These are phyloP conservation scores for Odontamblyopus lacepedii DNA, from an alignment of 2,797 vertebrate species.

Conservation along the genomic window DNA sequence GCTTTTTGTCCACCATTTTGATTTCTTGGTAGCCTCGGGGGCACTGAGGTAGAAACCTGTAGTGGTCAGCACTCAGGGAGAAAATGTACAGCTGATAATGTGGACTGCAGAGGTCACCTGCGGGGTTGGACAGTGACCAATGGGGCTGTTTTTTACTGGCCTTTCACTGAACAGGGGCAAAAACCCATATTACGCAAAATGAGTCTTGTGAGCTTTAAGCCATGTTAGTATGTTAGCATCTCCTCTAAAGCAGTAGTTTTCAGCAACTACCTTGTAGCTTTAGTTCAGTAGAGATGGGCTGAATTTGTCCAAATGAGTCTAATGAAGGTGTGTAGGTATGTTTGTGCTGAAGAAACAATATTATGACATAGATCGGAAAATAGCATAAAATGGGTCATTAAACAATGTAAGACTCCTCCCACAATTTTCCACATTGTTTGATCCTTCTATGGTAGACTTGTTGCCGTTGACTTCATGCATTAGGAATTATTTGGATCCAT, in stretches of 20 bases:
- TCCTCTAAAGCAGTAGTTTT: too few relatives aligned
- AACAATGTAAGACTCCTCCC: neutral
- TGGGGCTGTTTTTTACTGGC: conserved; percentile 7
- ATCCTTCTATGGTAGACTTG: neutral
- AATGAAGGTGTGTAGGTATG: too few relatives aligned
- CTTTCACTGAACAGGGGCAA: conserved; percentile 15
- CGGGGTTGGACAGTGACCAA: conserved; percentile 1
- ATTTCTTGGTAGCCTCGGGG: neutral
- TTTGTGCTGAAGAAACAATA: too few relatives aligned
- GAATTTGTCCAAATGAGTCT: too few relatives aligned
- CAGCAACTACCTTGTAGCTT: too few relatives aligned
- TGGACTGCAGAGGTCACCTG: conserved; percentile 1
- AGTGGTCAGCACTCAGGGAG: neutral
- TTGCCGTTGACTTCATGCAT: conserved; percentile 7
- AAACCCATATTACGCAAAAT: neutral
- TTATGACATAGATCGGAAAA: too few relatives aligned
- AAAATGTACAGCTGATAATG: neutral
- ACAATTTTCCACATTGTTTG: conserved; percentile 2
- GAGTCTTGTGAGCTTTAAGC: too few relatives aligned
- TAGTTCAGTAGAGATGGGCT: too few relatives aligned
- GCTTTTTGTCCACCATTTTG: neutral
- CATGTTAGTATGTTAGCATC: too few relatives aligned
- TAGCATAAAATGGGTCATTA: neutral
- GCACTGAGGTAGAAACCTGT: conserved; percentile 11
- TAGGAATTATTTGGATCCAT: neutral